Evolutionary conservation across 2,113 vertebrate species (phyloP), one percentile per base, ranked within the genome.

Genomic region (Gobio gobio): DNA sequence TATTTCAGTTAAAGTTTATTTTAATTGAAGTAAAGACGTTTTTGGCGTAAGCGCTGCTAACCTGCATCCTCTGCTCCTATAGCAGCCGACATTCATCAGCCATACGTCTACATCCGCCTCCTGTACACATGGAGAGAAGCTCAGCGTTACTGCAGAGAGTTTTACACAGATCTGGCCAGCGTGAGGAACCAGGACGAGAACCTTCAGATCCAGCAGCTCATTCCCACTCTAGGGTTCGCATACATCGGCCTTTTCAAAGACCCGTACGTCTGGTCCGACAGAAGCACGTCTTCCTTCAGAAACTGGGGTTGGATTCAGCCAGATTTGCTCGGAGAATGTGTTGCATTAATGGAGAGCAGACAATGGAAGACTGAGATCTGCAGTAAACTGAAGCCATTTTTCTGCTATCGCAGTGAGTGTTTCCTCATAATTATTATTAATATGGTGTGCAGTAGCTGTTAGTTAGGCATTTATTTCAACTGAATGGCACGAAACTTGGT

Each of bases 141-240:
- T 29, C 73, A 51, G 73, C 9, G 24, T 0, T 16, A 75, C 73
- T 75, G 73, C 3, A 9, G 73, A n/a, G 66, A 36, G 18, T 1
- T 59, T 18, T 13, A 87, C 83, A 87, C 74, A 1, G 83, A 89
- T 33, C 77, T 87, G 82, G 82, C 36, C 59, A 84, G 45, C 16
- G 66, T 81, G 4, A 82, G 58, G 26, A 82, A 58, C 40, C 29
- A 22, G 16, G 8, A 18, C 0, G 77, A 79, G 84, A 87, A 83
- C 49, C 10, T 18, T 0, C 22, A 2, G n/a, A 47, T 87, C 8
- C 1, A 24, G 4, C 3, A 64, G 16, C 18, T 4, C 2, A 51
- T 81, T 43, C 16, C 56, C 36, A 2, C 0, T 1, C 0, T 0
- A 8, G 24, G 4, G 0, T 5, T 0, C 4, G 29, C 22, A 10